Percentiles rank a stretch among this genome's conserved stretches.
These are phyloP conservation scores for Ondatra zibethicus DNA, from an alignment of 2,113 vertebrate genomes.

Conservation along the genomic window DNA sequence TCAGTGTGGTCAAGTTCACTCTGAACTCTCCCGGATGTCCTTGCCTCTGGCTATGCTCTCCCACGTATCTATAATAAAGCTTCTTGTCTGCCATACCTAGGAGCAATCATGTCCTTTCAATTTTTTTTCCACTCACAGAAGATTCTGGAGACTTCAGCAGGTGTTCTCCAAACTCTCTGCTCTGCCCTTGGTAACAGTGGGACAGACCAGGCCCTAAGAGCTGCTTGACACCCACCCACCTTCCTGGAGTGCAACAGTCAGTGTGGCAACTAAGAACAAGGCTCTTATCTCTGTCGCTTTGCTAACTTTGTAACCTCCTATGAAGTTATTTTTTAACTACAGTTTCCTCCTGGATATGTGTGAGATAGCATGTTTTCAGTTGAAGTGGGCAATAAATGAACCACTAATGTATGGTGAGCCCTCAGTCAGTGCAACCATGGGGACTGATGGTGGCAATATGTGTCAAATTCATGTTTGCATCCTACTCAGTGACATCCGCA, in stretches of 20 bases:
- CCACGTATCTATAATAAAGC: not conserved
- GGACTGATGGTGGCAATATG: fast-evolving
- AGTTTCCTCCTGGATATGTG: not conserved
- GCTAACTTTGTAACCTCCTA: not conserved
- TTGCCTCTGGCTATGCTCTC: not conserved
- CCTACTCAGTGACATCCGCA: not conserved
- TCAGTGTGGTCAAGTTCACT: not conserved
- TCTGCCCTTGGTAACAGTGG: not conserved
- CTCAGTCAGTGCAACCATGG: not conserved
- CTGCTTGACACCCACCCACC: not conserved
- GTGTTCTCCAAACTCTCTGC: not conserved
- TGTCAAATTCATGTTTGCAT: not conserved
- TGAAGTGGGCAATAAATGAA: slow-evolving; percentile 9
- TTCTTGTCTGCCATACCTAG: not conserved
- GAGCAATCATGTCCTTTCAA: not conserved
- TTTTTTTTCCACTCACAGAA: not conserved
- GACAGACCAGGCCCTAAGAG: not conserved
- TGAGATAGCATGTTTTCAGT: not conserved
- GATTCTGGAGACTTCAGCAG: not conserved
- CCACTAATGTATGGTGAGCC: not conserved
- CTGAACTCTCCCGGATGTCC: not conserved
- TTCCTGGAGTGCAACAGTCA: not conserved
- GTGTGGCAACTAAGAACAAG: not conserved
- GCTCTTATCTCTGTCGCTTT: not conserved
- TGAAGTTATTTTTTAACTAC: slow-evolving; percentile 60